phyloP scores from a whole-genome alignment of 2,113 vertebrate species.

The Corythornis cristatus region DNA sequence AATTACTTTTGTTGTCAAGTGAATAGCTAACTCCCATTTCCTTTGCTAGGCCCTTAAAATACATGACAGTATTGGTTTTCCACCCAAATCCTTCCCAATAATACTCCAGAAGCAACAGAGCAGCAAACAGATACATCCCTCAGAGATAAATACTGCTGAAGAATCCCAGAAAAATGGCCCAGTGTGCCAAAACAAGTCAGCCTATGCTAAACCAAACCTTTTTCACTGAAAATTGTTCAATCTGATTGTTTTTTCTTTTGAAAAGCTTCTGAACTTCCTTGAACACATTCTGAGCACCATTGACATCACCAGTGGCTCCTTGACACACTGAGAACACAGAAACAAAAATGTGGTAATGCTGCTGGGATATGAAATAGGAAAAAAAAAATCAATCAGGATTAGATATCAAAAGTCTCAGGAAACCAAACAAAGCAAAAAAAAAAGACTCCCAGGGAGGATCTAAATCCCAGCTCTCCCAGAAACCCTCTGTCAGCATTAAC shows the following conservation, averaged over 20 bases:
- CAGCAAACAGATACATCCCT: not conserved
- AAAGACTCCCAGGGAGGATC: not conserved
- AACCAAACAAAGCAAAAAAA: not conserved
- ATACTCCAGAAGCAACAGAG: not conserved
- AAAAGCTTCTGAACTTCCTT: conserved; percentile 97
- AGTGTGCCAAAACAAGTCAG: not conserved
- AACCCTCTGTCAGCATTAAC: not conserved
- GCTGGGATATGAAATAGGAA: not conserved
- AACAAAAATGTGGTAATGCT: not conserved
- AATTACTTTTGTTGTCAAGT: not conserved
- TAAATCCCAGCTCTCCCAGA: not conserved
- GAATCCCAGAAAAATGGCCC: not conserved
- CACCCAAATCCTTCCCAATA: not conserved
- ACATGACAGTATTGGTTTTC: not conserved
- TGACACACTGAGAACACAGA: conserved; percentile 83
- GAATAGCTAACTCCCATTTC: not conserved
- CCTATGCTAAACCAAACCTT: conserved; percentile 79
- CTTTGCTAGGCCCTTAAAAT: not conserved
- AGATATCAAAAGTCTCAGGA: not conserved
- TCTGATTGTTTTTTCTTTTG: conserved; percentile 99
- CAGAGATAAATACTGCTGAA: not conserved
- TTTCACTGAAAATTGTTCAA: conserved; percentile 97
- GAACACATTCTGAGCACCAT: conserved; percentile 87
- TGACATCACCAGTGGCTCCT: conserved; percentile 90
- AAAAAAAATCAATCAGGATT: not conserved